phyloP scores from a whole-genome alignment of 1,140 invertebrate genomes.

The Dinoponera quadriceps region DNA sequence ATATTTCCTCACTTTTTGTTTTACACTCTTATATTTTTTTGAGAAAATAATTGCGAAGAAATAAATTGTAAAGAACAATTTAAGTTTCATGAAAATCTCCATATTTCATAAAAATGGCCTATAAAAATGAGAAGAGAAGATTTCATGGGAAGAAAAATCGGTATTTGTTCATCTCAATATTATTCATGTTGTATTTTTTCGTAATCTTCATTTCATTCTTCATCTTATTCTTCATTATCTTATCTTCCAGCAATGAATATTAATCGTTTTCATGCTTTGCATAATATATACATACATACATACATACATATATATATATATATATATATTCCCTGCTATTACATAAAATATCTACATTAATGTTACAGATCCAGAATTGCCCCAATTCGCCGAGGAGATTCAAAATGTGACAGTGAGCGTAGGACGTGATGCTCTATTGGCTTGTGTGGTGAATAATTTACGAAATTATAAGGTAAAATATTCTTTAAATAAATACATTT shows the following conservation, averaged over 20 bases:
- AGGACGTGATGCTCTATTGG: conserved; percentile 94
- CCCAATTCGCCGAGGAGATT: conserved; percentile 95
- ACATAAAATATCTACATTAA: not conserved
- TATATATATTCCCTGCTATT: not conserved
- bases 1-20: not conserved
- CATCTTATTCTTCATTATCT: not conserved
- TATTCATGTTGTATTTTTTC: not conserved
- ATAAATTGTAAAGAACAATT: not conserved
- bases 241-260: conserved; percentile 39
- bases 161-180: not conserved
- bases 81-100: not conserved
- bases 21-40: not conserved
- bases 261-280: conserved; percentile 33
- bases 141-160: not conserved
- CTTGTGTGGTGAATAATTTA: conserved; percentile 97
- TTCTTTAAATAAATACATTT: conserved; percentile 64
- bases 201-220: too few species aligned
- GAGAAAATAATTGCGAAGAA: not conserved
- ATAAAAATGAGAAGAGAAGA: not conserved
- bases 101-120: too few species aligned
- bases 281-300: too few species aligned
- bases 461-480: conserved; percentile 92
- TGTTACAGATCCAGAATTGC: conserved; percentile 83
- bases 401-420: conserved; percentile 97
- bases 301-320: too few species aligned